Conservation (phyloP, 1,140 invertebrate species). For the Ceratina australensis region DNA sequence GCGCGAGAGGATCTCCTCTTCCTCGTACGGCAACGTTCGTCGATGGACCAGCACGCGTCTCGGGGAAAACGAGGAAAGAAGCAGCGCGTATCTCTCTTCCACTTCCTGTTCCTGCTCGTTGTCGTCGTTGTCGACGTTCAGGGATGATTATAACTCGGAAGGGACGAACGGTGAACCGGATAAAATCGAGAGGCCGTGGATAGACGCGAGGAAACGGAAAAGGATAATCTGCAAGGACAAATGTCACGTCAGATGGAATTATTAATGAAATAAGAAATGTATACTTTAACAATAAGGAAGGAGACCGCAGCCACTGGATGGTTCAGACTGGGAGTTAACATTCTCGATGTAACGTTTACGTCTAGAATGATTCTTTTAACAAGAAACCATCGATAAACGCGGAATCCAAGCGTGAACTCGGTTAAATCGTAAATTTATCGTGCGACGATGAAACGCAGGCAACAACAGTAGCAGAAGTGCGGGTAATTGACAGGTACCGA, state of each 20-base stretch:
- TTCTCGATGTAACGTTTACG: neutral
- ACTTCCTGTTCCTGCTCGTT: neutral
- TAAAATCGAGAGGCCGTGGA: neutral
- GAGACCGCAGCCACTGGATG: neutral
- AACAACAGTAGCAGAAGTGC: conserved; percentile 47
- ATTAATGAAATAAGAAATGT: neutral
- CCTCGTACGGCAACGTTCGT: neutral
- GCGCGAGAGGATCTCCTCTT: conserved; percentile 7
- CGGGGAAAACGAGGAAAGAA: neutral
- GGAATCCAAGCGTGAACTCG: neutral
- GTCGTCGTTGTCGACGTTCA: neutral
- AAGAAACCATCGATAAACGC: neutral
- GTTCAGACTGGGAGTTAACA: neutral
- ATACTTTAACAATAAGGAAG: neutral
- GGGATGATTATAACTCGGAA: neutral
- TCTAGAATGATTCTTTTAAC: neutral
- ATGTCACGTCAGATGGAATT: conserved; percentile 22
- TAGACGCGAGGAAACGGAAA: neutral
- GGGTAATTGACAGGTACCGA: conserved; percentile 53
- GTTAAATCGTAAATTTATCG: conserved; percentile 22
- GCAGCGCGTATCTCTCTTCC: neutral
- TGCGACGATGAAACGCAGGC: conserved; percentile 24
- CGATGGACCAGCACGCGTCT: neutral
- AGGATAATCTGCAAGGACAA: conserved; percentile 1
- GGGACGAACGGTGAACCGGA: neutral